Evolutionary conservation across 2,888 invertebrate genomes (phyloP), one percentile per base, ranked within the genome.

Genomic region (Chironomus tentans): DNA sequence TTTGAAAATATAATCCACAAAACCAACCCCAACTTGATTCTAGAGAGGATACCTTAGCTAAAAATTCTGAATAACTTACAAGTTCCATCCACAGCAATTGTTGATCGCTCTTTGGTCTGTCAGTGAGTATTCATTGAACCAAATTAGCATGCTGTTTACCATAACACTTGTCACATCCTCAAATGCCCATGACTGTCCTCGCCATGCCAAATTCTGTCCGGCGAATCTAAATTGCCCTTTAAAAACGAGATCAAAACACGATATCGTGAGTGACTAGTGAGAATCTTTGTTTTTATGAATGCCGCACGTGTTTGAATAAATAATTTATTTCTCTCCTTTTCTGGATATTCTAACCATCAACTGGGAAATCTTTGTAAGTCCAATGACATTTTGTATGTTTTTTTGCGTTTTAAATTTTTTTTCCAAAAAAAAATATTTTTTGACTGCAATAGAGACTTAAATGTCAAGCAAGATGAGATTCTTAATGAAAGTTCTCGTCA

Each of bases 61-160:
- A 24, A 24, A 24, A 24, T 24, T 24, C 24, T 3, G 4, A 24
- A 24, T 5, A 28, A 73, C 48, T 68, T 48, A 68, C 68, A 68
- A 48, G 15, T 65, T 68, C 65, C 68, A 68, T 48, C 68, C 74
- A 47, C 74, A 74, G 15, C 74, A 74, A 13, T 22, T 65, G 15
- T 74, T 68, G 15, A 74, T 74, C 7, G 74, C 24, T 7, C 12
- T 21, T 48, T 74, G 74, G n/a, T 74, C 68, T 10, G 74, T 74
- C 47, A 65, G 50, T 18, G 22, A 15, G 24, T 74, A 74, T 68
- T 74, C 74, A 74, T 74, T 74, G 68, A 74, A 74, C 74, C 74
- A 74, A 48, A 68, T 68, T 7, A 68, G 4, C 68, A 74, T 65
- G 13, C 24, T 24, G 24, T 68, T 74, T 15, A 68, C 68, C 74